Conservation (phyloP, 2,888 invertebrate species). For the Troides oblongomaculatus region DNA sequence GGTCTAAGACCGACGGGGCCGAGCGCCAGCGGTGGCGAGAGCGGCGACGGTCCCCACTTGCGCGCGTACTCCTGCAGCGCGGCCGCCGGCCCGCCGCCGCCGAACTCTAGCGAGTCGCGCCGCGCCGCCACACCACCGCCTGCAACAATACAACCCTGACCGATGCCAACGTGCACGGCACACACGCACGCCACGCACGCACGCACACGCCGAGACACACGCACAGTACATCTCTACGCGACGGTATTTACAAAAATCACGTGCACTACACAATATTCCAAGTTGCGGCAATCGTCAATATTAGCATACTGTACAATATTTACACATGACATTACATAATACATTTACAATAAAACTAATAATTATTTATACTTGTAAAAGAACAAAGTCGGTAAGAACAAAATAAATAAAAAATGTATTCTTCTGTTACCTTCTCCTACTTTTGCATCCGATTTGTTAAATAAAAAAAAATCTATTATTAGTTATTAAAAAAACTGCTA, state of each 20-base stretch:
- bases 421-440: too few species aligned
- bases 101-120: slow-evolving; percentile 81
- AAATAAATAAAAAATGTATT: too few species aligned
- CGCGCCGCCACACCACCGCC: slow-evolving; percentile 59
- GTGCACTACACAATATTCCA: not conserved
- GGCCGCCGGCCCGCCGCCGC: slow-evolving; percentile 64
- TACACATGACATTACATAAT: slow-evolving; percentile 6
- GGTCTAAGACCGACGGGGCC: slow-evolving; percentile 83
- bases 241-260: slow-evolving; percentile 23
- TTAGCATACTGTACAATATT: slow-evolving; percentile 16
- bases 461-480: too few species aligned
- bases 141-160: slow-evolving; percentile 46
- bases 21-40: slow-evolving; percentile 88
- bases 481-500: too few species aligned
- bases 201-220: slow-evolving; percentile 22
- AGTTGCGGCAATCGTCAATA: not conserved
- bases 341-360: not conserved
- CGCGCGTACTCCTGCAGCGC: slow-evolving; percentile 77
- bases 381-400: not conserved
- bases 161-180: slow-evolving; percentile 13
- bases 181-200: slow-evolving; percentile 32
- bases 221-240: slow-evolving; percentile 15
- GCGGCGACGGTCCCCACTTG: slow-evolving; percentile 80
- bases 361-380: not conserved
- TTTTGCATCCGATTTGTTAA: too few species aligned